Evolutionary conservation across 2,113 vertebrate genomes (phyloP).

Genomic region (Cranoglanis bouderius): DNA sequence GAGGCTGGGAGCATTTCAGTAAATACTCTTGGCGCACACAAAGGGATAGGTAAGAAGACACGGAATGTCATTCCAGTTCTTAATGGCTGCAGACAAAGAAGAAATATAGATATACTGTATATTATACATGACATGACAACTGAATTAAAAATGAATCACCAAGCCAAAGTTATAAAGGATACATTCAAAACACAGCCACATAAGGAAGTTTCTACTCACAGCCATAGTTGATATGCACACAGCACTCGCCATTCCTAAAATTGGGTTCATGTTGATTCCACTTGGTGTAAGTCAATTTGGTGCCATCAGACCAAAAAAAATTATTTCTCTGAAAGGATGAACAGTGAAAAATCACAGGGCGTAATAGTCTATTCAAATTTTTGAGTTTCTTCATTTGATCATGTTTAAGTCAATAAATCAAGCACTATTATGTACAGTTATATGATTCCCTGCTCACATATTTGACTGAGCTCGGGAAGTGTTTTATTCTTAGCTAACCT

Average conservation of each 20-base stretch:
- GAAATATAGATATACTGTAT: no score
- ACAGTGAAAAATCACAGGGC: no score
- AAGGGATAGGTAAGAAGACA: background rate
- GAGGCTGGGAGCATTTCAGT: background rate
- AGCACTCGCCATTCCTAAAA: background rate
- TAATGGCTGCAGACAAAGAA: background rate
- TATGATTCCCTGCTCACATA: background rate
- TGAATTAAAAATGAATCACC: background rate
- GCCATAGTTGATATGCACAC: background rate
- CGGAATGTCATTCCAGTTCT: conserved; percentile 24
- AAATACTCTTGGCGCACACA: conserved; percentile 5
- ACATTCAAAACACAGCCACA: no score
- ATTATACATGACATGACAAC: no score
- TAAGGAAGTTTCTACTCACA: background rate
- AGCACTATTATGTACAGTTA: background rate
- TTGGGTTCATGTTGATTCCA: background rate
- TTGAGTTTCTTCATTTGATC: background rate
- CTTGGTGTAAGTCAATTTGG: background rate
- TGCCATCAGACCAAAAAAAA: conserved; percentile 26
- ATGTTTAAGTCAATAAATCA: background rate
- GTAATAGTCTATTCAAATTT: background rate
- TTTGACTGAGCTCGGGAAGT: no score
- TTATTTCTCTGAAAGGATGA: background rate
- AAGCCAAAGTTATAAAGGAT: no score
- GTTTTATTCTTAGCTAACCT: background rate